These are phyloP conservation scores for Euproctis similis DNA, from an alignment of 2,888 invertebrate species.

Conservation along the genomic window DNA sequence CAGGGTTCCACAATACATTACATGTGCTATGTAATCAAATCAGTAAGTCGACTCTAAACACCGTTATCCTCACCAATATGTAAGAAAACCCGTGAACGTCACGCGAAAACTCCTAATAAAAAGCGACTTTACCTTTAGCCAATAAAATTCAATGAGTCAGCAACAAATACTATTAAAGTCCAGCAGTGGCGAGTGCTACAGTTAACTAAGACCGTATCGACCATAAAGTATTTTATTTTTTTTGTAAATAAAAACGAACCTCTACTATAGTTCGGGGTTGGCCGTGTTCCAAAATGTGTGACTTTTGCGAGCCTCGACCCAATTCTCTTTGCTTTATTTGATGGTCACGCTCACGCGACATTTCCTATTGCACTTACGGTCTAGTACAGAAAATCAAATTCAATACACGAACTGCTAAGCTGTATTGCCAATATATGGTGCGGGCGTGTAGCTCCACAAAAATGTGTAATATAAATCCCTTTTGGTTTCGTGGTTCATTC, in stretches of 20 bases:
- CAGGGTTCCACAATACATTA: too few relatives aligned
- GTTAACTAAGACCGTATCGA: conserved; percentile 33
- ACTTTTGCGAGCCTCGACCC: conserved; percentile 51
- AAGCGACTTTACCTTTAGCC: too few relatives aligned
- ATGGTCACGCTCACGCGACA: conserved; percentile 51
- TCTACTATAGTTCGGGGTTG: too few relatives aligned
- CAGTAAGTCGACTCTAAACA: too few relatives aligned
- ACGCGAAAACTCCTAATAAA: too few relatives aligned
- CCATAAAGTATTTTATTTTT: conserved; percentile 49
- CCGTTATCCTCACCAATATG: too few relatives aligned
- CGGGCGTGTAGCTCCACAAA: conserved; percentile 17
- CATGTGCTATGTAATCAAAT: too few relatives aligned
- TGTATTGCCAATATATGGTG: conserved; percentile 31
- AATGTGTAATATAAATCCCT: too few relatives aligned
- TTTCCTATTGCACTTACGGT: conserved; percentile 54
- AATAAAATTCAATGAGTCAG: too few relatives aligned
- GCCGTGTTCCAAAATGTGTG: conserved; percentile 60
- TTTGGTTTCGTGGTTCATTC: too few relatives aligned
- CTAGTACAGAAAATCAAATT: conserved; percentile 43
- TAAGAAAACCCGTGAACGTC: too few relatives aligned
- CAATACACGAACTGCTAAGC: conserved; percentile 34
- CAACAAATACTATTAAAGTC: conserved; percentile 17
- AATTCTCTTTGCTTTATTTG: conserved; percentile 62
- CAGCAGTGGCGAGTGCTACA: conserved; percentile 24
- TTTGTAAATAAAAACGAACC: conserved; percentile 58